Evolutionary conservation across 2,888 invertebrate genomes (phyloP), one percentile per base, ranked within the genome.

Genomic region (Panorpa germanica): DNA sequence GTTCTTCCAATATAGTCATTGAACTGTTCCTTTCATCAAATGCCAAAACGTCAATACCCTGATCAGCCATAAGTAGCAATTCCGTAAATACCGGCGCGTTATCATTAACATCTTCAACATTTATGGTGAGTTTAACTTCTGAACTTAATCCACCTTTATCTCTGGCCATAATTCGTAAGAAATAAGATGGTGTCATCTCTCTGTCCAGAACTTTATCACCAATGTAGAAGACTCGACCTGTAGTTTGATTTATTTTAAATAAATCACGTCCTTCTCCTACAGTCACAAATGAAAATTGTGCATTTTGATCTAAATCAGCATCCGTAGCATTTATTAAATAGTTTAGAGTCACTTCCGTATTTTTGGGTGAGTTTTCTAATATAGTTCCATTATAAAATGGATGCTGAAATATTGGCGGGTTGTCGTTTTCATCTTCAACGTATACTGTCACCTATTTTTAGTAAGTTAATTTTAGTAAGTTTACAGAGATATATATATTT

Each of bases 351-450:
- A 85, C 68, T 48, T 75, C 72, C 1, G 74, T 71, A 5, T 72
- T 72, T 21, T 60, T 55, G 7, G 57, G 56, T 17, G 78, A 70
- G 49, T 90, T 85, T 55, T 91, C 90, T 24, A 58, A 54, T 10
- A 91, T 72, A 35, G 63, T 61, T 2, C 83, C 82, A 42, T 80
- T 75, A 46, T 85, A 90, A 2, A 59, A 49, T 2, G 63, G 46
- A 8, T 65, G 53, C 38, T 74, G 71, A 48, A 91, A 90, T 33
- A 67, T 51, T 1, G 91, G 90, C 4, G 82, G 65, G 44, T 85
- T 85, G 44, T 86, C 86, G 44, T 88, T 86, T 36, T 80, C 80
- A 45, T 88, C 86, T 35, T 80, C 77, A 2, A 86, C 81, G 31
- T 70, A 59, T 17, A 86, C 64, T 8, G 70, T 73, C 2, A 81